Evolutionary conservation across 2,113 vertebrate species (phyloP).

Genomic region (Hemiscyllium ocellatum): DNA sequence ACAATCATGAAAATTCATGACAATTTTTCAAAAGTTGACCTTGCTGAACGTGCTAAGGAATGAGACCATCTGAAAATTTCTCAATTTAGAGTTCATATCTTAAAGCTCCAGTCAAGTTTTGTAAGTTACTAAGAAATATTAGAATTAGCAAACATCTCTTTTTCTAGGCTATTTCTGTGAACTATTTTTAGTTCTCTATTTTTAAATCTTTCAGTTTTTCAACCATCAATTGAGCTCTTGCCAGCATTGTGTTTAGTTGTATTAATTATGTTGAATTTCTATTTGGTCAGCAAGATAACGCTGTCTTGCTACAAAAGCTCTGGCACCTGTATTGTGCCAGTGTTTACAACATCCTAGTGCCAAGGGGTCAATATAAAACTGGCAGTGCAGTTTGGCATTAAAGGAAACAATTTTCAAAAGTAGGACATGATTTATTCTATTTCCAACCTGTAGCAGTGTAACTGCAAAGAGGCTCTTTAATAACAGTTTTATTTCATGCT

Average conservation of each 20-base stretch:
- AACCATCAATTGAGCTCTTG: not conserved
- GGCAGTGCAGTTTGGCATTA: not conserved
- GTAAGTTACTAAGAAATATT: not conserved
- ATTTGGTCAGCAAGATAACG: not conserved
- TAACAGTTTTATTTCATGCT: not conserved
- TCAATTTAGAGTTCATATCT: not conserved
- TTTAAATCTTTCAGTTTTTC: not conserved
- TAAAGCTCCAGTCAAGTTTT: not conserved
- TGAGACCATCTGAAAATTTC: not conserved
- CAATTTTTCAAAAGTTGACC: not conserved
- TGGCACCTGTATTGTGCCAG: not conserved
- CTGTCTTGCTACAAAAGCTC: not conserved
- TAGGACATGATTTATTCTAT: not conserved
- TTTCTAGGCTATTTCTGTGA: not conserved
- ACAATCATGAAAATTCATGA: constrained; percentile 2
- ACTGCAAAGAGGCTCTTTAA: not conserved
- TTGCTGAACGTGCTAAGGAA: not conserved
- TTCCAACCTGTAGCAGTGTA: not conserved
- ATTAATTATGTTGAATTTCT: not conserved
- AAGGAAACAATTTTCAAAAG: not conserved
- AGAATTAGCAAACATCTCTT: not conserved
- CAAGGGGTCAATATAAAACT: not conserved
- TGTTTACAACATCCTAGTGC: not conserved
- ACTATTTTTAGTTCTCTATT: not conserved
- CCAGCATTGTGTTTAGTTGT: not conserved